These are phyloP conservation scores for Monarcha castaneiventris DNA, from an alignment of 2,113 vertebrate genomes.

Conservation along the genomic window DNA sequence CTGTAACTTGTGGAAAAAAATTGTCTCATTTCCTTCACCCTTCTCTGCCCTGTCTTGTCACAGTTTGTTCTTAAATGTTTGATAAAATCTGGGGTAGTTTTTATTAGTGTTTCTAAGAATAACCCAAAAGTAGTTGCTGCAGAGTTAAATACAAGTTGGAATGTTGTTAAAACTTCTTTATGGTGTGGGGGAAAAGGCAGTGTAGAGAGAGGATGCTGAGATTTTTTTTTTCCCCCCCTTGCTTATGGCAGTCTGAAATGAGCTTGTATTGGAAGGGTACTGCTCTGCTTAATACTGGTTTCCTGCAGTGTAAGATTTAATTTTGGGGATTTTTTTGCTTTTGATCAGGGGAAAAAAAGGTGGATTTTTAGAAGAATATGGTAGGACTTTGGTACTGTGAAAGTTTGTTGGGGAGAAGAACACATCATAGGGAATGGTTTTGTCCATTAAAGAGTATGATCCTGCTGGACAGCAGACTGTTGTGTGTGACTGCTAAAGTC, in stretches of 20 bases:
- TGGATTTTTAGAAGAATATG: background rate
- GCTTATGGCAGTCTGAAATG: fast-evolving
- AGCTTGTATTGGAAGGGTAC: background rate
- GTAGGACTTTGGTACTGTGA: background rate
- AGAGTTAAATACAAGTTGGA: background rate
- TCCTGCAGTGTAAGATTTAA: background rate
- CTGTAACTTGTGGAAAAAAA: fast-evolving
- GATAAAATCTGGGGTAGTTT: background rate
- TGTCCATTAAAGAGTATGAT: background rate
- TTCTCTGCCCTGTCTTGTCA: fast-evolving
- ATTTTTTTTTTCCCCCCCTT: fast-evolving
- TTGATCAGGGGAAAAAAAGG: fast-evolving
- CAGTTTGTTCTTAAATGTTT: background rate
- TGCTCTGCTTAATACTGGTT: background rate
- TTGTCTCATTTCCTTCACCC: fast-evolving
- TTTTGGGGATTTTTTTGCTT: background rate
- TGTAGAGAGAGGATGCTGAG: background rate
- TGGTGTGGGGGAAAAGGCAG: fast-evolving
- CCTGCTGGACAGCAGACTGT: background rate
- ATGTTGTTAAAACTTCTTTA: background rate
- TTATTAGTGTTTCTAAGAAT: background rate
- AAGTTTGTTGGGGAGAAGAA: background rate
- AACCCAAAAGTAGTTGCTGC: fast-evolving
- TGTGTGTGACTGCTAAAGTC: background rate
- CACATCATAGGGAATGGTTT: fast-evolving